Base-by-base conservation (phyloP, 2,888 invertebrate species). In the Drosophila prolongata region DNA sequence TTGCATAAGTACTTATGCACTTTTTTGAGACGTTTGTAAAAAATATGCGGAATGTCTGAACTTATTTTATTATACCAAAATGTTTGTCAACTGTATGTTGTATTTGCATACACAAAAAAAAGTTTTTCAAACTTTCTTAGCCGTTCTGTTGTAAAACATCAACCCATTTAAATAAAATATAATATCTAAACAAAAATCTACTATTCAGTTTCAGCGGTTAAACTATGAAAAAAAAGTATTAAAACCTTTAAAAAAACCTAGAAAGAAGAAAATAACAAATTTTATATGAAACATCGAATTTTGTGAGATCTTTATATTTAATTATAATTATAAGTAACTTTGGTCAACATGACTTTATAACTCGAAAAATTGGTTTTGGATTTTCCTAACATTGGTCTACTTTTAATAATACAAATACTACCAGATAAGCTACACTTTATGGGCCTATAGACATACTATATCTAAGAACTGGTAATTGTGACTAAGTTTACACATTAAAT, bases 381-480 rank as follows among this genome's bases (percentile, higher is more conserved):
- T 49, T 52, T 72, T 65, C 53, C 53, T 72, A 66, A 64, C 27
- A 30, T 11, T 44, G 14, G n/a, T 9, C 10, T 37, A 37, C 5
- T 47, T 79, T 69, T 71, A 73, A 75, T 75, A 75, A 80, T 74
- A 19, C 24, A 10, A 16, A n/a, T 1, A 9, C 8, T 10, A 24
- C 9, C 35, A 37, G 37, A 27, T 11, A 19, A 19, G 19, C 4
- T 19, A 8, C 11, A 37, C 35, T 10, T 34, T 9, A 44, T 67
- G 67, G 54, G 27, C 35, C 35, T 19, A 5, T 55, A 46, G 67
- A 40, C 19, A 52, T 19, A 40, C 16, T 49, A 9, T 35, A 49
- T 42, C 4, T 10, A 57, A 35, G 3, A n/a, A 0, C 8, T 64
- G 42, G 62, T 49, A 49, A 62, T 62, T 62, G 62, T 64, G 35